These are phyloP conservation scores for Drosophila mettleri DNA, from an alignment of 2,888 invertebrate genomes.

Conservation along the genomic window DNA sequence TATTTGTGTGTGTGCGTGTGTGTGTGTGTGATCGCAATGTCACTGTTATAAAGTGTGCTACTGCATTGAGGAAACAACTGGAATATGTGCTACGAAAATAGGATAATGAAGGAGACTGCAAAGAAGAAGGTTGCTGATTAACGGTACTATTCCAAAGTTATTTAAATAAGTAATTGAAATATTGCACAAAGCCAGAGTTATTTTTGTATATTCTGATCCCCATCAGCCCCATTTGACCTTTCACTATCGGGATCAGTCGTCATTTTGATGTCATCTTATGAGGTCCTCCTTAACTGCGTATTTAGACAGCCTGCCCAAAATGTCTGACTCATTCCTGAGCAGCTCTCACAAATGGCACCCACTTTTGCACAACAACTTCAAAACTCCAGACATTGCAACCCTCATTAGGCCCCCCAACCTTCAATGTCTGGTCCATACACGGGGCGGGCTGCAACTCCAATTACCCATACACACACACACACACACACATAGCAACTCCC, in stretches of 20 bases:
- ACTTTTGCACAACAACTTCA: constrained; percentile 46
- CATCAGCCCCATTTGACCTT: constrained; percentile 43
- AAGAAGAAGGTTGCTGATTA: not conserved
- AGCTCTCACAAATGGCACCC: constrained; percentile 27
- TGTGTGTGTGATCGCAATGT: constrained; percentile 11
- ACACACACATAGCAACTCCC: not conserved
- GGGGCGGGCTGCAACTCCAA: constrained; percentile 59
- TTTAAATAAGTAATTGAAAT: not conserved
- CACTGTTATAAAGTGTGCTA: constrained; percentile 1
- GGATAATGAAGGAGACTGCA: constrained; percentile 2
- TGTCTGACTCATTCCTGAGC: constrained; percentile 62
- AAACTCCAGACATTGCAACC: constrained; percentile 69
- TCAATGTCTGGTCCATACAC: constrained; percentile 46
- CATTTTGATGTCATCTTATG: not conserved
- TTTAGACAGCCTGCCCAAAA: constrained; percentile 39
- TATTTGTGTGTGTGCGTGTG: not conserved
- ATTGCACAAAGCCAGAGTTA: not conserved
- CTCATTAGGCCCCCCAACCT: constrained; percentile 66
- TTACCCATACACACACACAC: constrained; percentile 30
- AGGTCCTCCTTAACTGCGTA: constrained; percentile 7
- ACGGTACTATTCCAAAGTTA: not conserved
- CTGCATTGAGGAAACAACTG: not conserved
- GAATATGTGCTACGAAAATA: constrained; percentile 8
- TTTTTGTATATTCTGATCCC: not conserved
- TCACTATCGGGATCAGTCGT: constrained; percentile 49